These are phyloP conservation scores for Epistrophe grossulariae DNA, from an alignment of 2,888 invertebrate genomes.

Conservation along the genomic window DNA sequence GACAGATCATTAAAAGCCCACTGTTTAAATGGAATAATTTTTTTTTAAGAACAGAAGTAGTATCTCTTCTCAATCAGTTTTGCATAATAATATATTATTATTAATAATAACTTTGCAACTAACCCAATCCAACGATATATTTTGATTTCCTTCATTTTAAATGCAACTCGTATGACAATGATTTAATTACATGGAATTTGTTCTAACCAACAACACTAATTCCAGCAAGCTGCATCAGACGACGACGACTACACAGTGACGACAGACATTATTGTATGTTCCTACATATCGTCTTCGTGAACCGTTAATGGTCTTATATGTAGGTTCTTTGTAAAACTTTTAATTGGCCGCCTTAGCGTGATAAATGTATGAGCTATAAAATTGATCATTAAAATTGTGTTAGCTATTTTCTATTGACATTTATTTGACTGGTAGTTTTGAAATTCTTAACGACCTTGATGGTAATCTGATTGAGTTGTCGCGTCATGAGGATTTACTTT, in stretches of 20 bases:
- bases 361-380: neutral
- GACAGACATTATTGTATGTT: neutral
- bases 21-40: neutral
- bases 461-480: slow-evolving; percentile 10
- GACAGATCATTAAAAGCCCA: neutral
- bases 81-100: neutral
- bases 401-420: neutral
- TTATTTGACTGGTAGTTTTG: neutral
- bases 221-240: neutral
- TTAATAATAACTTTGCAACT: neutral
- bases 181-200: slow-evolving; percentile 43
- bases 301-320: neutral
- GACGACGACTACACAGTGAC: neutral
- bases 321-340: neutral
- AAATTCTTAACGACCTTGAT: slow-evolving; percentile 28
- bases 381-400: slow-evolving; percentile 1
- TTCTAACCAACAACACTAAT: neutral
- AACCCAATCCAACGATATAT: neutral
- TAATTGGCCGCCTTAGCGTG: neutral
- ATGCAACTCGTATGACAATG: slow-evolving; percentile 53
- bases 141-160: neutral
- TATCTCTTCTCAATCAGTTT: neutral
- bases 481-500: neutral
- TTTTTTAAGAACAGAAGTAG: neutral
- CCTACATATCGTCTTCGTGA: neutral